A percentile compares a stretch with the other conserved stretches of the same genome.
Conservation (phyloP, 2,888 invertebrate genomes). For the Hydroisotoma schaefferi region DNA sequence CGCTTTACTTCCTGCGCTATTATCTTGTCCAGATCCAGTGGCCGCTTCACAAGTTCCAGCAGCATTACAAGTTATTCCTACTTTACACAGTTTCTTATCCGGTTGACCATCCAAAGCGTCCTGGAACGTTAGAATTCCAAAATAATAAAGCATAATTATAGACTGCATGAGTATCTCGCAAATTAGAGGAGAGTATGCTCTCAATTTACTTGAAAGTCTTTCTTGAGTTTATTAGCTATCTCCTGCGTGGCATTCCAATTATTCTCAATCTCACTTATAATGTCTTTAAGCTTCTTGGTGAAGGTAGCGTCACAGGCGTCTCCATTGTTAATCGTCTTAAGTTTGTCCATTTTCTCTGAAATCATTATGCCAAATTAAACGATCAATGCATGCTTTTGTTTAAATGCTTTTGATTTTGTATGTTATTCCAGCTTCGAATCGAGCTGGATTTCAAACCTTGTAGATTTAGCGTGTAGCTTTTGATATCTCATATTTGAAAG, state of each 20-base stretch:
- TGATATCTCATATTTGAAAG: too few species aligned
- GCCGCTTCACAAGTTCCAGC: not conserved
- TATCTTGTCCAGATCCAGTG: not conserved
- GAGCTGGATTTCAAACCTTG: too few species aligned
- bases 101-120: not conserved
- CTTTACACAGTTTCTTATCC: constrained; percentile 4
- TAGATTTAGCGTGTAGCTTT: too few species aligned
- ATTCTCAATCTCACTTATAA: constrained; percentile 4
- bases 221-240: not conserved
- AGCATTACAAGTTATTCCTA: not conserved
- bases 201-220: constrained; percentile 1
- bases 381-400: too few species aligned
- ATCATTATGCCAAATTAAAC: too few species aligned
- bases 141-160: not conserved
- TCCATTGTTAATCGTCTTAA: not conserved
- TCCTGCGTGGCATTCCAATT: not conserved
- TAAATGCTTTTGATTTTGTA: too few species aligned
- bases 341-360: not conserved
- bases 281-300: not conserved
- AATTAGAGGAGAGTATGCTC: too few species aligned
- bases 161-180: not conserved
- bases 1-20: not conserved
- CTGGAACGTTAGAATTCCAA: not conserved
- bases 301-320: constrained; percentile 1
- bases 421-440: too few species aligned